Evolutionary conservation across 2,888 invertebrate genomes (phyloP).

Genomic region (Sycophila texana): DNA sequence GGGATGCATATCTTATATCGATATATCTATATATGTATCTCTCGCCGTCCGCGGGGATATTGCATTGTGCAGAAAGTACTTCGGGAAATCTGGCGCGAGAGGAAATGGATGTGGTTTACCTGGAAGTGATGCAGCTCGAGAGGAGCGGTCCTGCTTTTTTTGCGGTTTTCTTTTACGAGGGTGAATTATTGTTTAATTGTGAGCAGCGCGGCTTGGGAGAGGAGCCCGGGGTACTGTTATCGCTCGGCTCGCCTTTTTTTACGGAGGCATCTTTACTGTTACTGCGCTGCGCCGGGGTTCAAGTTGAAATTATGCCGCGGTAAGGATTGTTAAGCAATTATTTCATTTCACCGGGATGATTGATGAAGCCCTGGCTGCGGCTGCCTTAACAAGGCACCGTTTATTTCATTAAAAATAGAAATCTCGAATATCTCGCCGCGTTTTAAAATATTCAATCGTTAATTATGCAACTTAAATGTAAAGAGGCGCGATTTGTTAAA

Average conservation of each 20-base stretch:
- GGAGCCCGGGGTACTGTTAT: conserved; percentile 4
- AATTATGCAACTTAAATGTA: no score
- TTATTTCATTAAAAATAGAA: no score
- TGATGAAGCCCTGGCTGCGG: no score
- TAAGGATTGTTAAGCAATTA: not conserved
- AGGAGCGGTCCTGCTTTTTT: not conserved
- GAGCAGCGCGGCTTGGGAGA: not conserved
- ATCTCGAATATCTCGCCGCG: not conserved
- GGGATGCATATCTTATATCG: no score
- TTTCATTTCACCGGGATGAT: not conserved
- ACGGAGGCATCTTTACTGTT: conserved; percentile 16
- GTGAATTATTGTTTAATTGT: conserved; percentile 23
- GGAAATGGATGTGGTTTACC: no score
- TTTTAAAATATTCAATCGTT: no score
- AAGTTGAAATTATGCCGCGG: not conserved
- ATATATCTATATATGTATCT: no score
- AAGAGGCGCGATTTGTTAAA: no score
- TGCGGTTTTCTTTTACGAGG: not conserved
- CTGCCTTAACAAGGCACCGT: no score
- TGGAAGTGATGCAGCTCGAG: no score
- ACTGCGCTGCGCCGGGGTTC: not conserved
- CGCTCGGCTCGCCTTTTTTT: not conserved
- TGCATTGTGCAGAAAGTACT: no score
- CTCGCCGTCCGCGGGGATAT: no score
- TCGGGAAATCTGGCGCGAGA: not conserved